Evolutionary conservation across 1,140 invertebrate species (phyloP).

Genomic region (honey bee (Apis mellifera)): Amel_HAv3.1 CM009940.2:772001-772500

Average conservation of each 20-base stretch:
- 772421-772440: neutral
- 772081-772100: no score
- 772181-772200: no score
- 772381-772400: neutral
- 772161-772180: no score
- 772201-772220: neutral
- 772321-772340: constrained; percentile 3
- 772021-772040: no score
- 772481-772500: neutral
- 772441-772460: neutral
- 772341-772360: constrained; percentile 3
- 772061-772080: no score
- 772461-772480: no score
- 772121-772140: no score
- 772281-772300: constrained; percentile 20
- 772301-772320: neutral
- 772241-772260: constrained; percentile 52
- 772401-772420: neutral
- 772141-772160: no score
- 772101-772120: no score
- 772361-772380: neutral
- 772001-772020: no score
- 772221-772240: constrained; percentile 42
- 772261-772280: neutral
- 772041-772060: no score